Conservation (phyloP, 1,140 invertebrate genomes). For the Anagrus nilaparvatae region DNA sequence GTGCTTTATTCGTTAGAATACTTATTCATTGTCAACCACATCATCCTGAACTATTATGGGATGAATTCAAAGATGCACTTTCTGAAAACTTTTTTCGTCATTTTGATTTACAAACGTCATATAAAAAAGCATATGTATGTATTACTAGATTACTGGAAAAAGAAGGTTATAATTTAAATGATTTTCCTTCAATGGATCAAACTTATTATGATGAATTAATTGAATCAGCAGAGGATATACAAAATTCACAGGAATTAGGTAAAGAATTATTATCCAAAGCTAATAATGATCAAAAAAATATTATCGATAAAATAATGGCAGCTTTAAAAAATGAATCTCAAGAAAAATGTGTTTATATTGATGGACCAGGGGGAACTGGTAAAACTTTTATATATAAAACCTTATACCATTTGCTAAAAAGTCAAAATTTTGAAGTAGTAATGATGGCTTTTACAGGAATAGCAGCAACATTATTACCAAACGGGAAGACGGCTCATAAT, state of each 20-base stretch:
- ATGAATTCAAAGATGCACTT: constrained; percentile 7
- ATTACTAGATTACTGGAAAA: not conserved
- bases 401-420: too few species aligned
- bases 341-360: constrained; percentile 17
- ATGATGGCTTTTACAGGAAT: too few species aligned
- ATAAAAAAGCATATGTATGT: not conserved
- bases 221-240: too few species aligned
- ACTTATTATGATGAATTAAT: too few species aligned
- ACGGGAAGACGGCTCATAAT: constrained; percentile 19
- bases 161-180: not conserved
- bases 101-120: not conserved
- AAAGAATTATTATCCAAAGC: too few species aligned
- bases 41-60: constrained; percentile 6
- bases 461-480: constrained; percentile 18
- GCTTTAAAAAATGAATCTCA: not conserved
- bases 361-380: constrained; percentile 21
- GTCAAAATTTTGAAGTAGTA: too few species aligned
- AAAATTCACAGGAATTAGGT: too few species aligned
- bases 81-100: constrained; percentile 3
- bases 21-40: constrained; percentile 11
- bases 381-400: constrained; percentile 24
- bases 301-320: not conserved
- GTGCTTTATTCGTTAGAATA: constrained; percentile 7
- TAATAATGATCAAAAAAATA: not conserved
- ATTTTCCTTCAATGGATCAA: not conserved